Evolutionary conservation across 2,113 vertebrate genomes (phyloP), one percentile per base, ranked within the genome.

Genomic region (Otus sunia): DNA sequence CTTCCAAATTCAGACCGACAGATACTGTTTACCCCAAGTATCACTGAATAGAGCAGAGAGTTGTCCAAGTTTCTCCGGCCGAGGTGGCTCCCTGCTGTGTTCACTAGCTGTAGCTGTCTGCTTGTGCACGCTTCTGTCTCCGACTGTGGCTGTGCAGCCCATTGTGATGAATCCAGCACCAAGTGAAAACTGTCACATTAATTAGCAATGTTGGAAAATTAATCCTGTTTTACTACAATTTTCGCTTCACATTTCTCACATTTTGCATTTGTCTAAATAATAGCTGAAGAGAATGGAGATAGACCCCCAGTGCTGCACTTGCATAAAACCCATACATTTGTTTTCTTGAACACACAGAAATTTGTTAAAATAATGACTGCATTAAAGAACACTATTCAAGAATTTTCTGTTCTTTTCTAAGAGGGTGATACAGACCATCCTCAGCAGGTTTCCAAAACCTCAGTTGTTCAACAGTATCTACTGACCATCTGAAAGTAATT

Each of bases 81-180:
- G 2, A 64, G 45, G 36, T 32, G 36, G 39, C 15, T 75, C 39
- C 45, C 15, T 0, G 0, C 36, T 49, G 64, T 29, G 71, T 41
- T 25, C 55, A 16, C 5, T 16, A 25, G 16, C 52, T 77, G 27
- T 36, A 84, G 82, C 32, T 69, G 34, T 49, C 8, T 2, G n/a
- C 39, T 71, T 63, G 43, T 39, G 39, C 7, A 4, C 6, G 4
- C 13, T 78, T 78, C 63, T 39, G 34, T n/a, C 32, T 72, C 34
- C 0, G 0, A 7, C 8, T 56, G 59, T 37, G 32, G 32, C 60
- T 80, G 62, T 1, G 1, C 37, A 93, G 25, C 15, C 10, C 25
- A 36, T 69, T 62, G 26, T 52, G 56, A 81, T 17, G 36, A 83
- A 59, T 11, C 36, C 81, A 88, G 58, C 32, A 58, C 21, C 43